Conservation (phyloP, 1,140 invertebrate species). For the Argopecten irradians region DNA sequence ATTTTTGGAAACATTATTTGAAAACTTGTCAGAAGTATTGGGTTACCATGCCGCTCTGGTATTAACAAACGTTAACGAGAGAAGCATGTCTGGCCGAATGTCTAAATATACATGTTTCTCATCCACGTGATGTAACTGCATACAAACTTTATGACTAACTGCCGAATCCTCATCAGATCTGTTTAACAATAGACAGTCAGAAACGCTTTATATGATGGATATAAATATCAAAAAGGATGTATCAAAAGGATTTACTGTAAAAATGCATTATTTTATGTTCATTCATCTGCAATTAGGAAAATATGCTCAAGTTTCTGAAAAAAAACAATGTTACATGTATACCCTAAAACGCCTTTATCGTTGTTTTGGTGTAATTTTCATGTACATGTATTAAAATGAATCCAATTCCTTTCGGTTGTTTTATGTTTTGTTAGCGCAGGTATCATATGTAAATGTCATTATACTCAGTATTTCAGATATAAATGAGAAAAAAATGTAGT, state of each 20-base stretch:
- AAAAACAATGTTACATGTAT: too few species aligned
- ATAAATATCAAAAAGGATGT: background rate
- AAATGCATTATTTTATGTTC: slow-evolving; percentile 20
- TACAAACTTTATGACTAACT: background rate
- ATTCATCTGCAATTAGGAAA: too few species aligned
- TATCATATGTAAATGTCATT: too few species aligned
- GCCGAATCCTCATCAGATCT: background rate
- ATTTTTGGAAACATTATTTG: background rate
- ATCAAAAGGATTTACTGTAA: background rate
- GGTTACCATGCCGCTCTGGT: too few species aligned
- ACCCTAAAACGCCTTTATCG: too few species aligned
- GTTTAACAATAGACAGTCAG: background rate
- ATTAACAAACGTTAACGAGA: background rate
- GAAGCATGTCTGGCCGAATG: background rate
- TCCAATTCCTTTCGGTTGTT: too few species aligned
- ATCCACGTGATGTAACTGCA: background rate
- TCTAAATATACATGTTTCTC: background rate
- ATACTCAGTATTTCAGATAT: too few species aligned
- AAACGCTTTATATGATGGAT: background rate
- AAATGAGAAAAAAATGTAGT: too few species aligned
- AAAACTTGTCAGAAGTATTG: background rate
- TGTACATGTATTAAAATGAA: too few species aligned
- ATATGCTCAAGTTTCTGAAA: too few species aligned
- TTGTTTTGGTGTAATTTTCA: too few species aligned
- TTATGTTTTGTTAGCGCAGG: too few species aligned